These are phyloP conservation scores for Daubentonia madagascariensis DNA, from an alignment of 2,113 vertebrate species.

Conservation along the genomic window DNA sequence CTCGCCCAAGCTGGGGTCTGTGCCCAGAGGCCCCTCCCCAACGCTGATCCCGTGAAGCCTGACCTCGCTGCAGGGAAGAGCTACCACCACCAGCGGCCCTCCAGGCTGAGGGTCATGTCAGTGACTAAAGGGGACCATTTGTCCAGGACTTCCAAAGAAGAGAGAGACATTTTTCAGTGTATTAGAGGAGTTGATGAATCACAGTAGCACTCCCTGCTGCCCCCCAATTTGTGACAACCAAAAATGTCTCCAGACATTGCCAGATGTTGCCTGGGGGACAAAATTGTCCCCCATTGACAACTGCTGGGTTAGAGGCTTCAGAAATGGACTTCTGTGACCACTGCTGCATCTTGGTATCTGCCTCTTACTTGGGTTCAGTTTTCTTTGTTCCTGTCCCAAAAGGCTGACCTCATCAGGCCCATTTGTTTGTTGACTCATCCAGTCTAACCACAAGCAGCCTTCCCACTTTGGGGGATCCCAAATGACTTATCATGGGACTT, in stretches of 20 bases:
- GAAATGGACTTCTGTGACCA: not conserved
- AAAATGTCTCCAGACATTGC: not conserved
- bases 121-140: not conserved
- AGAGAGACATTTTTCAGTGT: not conserved
- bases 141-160: not conserved
- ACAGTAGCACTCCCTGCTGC: accelerated
- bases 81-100: not conserved
- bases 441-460: constrained; percentile 40
- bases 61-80: not conserved
- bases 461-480: constrained; percentile 44
- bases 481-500: constrained; percentile 43
- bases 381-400: constrained; percentile 49
- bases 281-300: accelerated
- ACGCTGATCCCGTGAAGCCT: accelerated
- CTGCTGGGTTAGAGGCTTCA: not conserved
- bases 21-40: not conserved
- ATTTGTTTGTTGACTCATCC: constrained; percentile 50
- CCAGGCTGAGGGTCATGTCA: not conserved
- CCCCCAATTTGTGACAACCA: not conserved
- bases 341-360: accelerated
- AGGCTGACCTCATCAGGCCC: constrained; percentile 47
- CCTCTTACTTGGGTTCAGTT: not conserved
- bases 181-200: accelerated
- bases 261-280: not conserved
- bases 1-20: not conserved